Evolutionary conservation across 2,797 vertebrate genomes (phyloP).

Genomic region (Myripristis murdjan): DNA sequence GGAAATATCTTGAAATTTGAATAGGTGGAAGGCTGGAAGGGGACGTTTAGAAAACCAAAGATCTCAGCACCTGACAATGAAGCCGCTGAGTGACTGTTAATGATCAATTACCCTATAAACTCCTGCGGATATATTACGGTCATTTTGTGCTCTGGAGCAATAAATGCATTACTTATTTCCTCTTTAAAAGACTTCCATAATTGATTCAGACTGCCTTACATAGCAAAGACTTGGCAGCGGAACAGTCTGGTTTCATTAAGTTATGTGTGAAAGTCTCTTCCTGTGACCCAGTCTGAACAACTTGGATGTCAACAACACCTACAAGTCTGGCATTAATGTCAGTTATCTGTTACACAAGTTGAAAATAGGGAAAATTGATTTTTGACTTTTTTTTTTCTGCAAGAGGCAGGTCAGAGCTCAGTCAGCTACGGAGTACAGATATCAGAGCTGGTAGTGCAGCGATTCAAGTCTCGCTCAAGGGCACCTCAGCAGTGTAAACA

Average conservation of each 20-base stretch:
- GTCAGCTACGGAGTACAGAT: too few species aligned
- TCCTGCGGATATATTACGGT: background rate
- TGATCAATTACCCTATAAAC: background rate
- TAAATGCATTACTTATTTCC: background rate
- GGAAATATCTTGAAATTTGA: too few species aligned
- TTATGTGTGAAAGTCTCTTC: conserved; percentile 21
- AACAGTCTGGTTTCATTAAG: conserved; percentile 36
- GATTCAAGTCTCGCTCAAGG: conserved; percentile 55
- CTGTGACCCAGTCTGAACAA: conserved; percentile 35
- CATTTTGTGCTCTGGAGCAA: background rate
- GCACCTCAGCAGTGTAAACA: conserved; percentile 32
- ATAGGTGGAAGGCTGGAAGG: too few species aligned
- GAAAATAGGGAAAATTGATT: too few species aligned
- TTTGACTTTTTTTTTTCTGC: too few species aligned
- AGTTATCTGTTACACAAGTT: too few species aligned
- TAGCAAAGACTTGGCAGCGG: background rate
- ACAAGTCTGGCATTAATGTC: background rate
- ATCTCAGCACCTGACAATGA: too few species aligned
- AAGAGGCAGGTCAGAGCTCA: too few species aligned
- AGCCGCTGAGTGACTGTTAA: background rate
- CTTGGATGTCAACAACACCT: background rate
- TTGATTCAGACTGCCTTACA: background rate
- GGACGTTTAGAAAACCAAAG: too few species aligned
- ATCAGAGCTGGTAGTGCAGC: conserved; percentile 16
- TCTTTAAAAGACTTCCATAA: background rate